phyloP scores from a whole-genome alignment of 2,113 vertebrate genomes.

The Fulmarus glacialis region DNA sequence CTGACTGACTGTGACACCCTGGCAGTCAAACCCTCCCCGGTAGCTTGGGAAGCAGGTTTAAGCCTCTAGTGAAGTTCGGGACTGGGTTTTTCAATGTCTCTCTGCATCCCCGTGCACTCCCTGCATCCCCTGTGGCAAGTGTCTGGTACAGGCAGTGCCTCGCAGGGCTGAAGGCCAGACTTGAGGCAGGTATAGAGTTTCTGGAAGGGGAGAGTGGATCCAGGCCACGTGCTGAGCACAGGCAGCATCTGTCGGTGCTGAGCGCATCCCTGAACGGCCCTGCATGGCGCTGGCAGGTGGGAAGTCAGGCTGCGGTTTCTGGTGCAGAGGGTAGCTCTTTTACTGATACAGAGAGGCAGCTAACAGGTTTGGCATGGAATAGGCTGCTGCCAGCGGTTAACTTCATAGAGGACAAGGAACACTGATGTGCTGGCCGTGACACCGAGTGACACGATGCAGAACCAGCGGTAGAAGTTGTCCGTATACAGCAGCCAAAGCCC shows the following conservation, averaged over 20 bases:
- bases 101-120: background rate
- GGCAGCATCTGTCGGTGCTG: background rate
- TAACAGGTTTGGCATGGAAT: background rate
- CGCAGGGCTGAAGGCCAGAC: background rate
- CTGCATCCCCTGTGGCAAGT: background rate
- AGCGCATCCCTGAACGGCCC: background rate
- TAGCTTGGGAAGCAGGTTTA: background rate
- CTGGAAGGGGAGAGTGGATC: background rate
- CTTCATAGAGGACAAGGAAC: background rate
- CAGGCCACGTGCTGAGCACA: background rate
- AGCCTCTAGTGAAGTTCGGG: background rate
- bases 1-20: background rate
- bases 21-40: background rate
- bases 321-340: background rate
- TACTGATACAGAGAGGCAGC: background rate
- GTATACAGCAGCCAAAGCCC: background rate
- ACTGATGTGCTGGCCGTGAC: background rate
- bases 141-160: background rate
- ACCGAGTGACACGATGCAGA: background rate
- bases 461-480: background rate
- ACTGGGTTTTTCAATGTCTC: background rate
- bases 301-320: background rate
- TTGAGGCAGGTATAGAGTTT: background rate
- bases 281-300: rapidly evolving
- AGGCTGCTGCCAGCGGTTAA: background rate